Conservation (phyloP, 2,888 invertebrate genomes). For the Oscheius sp. region DNA sequence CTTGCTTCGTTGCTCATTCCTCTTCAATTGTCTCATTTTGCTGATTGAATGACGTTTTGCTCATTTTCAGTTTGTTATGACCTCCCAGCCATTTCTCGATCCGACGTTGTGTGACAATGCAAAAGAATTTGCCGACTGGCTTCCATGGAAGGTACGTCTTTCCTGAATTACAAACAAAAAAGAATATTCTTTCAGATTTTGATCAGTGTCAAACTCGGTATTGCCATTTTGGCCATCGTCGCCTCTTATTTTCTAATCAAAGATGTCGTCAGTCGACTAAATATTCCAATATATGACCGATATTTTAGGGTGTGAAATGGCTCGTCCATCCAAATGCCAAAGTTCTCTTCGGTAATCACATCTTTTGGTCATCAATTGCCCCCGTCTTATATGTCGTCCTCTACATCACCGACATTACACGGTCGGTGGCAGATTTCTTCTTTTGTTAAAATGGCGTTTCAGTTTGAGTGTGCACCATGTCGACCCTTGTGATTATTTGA, state of each 20-base stretch:
- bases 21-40: neutral
- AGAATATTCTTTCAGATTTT: slow-evolving; percentile 21
- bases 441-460: neutral
- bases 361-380: slow-evolving; percentile 19
- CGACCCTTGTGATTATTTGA: slow-evolving; percentile 6
- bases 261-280: neutral
- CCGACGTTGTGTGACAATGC: slow-evolving; percentile 4
- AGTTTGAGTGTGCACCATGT: neutral
- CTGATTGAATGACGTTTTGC: neutral
- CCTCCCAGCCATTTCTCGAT: neutral
- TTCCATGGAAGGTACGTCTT: slow-evolving; percentile 3
- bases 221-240: slow-evolving; percentile 8
- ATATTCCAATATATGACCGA: neutral
- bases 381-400: slow-evolving; percentile 22
- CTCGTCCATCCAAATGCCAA: slow-evolving; percentile 31
- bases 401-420: slow-evolving; percentile 13
- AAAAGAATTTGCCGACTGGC: slow-evolving; percentile 7
- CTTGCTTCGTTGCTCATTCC: neutral
- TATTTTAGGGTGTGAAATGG: slow-evolving; percentile 18
- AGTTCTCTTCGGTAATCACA: slow-evolving; percentile 24
- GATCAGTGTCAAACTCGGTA: neutral
- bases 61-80: neutral
- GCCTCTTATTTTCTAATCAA: slow-evolving; percentile 19
- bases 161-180: neutral
- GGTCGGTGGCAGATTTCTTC: slow-evolving; percentile 1